Evolutionary conservation across 2,113 vertebrate species (phyloP).

Genomic region (Salvelinus sp.): DNA sequence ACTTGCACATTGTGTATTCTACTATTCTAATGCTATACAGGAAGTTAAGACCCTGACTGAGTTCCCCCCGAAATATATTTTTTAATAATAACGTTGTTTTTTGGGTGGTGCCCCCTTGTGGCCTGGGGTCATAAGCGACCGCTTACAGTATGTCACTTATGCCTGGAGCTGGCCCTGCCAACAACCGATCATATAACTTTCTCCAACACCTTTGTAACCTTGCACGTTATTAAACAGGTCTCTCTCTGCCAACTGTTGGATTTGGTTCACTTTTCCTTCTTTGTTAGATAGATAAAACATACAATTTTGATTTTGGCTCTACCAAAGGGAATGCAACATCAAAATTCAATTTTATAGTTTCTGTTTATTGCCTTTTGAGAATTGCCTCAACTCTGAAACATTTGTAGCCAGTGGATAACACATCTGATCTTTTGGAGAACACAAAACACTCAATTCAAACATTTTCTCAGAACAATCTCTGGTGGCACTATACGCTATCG

Average conservation of each 20-base stretch:
- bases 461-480: neutral
- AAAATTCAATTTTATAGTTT: conserved; percentile 30
- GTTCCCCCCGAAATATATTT: too few species aligned
- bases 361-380: conserved; percentile 38
- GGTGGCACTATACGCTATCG: too few species aligned
- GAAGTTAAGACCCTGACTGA: too few species aligned
- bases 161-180: too few species aligned
- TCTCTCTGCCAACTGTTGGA: conserved; percentile 49
- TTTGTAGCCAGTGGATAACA: conserved; percentile 28
- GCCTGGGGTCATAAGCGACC: too few species aligned
- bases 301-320: conserved; percentile 35
- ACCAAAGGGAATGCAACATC: conserved; percentile 37
- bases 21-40: too few species aligned
- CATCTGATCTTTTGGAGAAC: neutral
- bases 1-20: too few species aligned
- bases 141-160: too few species aligned
- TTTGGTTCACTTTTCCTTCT: conserved; percentile 36
- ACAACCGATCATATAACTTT: too few species aligned
- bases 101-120: too few species aligned
- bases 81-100: too few species aligned
- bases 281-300: conserved; percentile 59
- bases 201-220: too few species aligned
- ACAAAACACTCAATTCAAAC: neutral
- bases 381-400: conserved; percentile 36
- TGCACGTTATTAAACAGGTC: conserved; percentile 31